Evolutionary conservation across 2,888 invertebrate genomes (phyloP).

Genomic region (Corythucha ciliata): DNA sequence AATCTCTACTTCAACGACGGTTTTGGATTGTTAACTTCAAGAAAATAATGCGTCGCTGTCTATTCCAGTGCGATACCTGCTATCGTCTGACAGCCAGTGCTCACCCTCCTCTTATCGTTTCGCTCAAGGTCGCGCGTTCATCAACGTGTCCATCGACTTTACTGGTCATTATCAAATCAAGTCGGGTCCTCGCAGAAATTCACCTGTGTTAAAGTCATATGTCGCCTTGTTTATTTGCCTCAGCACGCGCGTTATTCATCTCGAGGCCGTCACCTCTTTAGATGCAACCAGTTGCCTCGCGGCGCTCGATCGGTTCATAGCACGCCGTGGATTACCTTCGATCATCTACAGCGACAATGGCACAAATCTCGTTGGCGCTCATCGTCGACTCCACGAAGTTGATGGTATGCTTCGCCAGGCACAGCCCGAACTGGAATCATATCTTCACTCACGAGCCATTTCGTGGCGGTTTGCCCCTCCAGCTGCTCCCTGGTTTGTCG

Average conservation of each 20-base stretch:
- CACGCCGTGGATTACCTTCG: constrained; percentile 35
- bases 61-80: constrained; percentile 22
- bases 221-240: constrained; percentile 38
- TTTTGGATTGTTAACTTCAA: constrained; percentile 23
- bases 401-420: too few species aligned
- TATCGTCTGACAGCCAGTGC: constrained; percentile 2
- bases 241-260: constrained; percentile 37
- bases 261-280: constrained; percentile 38
- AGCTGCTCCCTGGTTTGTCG: too few species aligned
- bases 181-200: not conserved
- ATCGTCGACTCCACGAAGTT: constrained; percentile 24
- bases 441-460: too few species aligned
- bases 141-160: constrained; percentile 31
- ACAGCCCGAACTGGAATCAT: too few species aligned
- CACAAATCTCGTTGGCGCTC: constrained; percentile 38
- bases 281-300: constrained; percentile 38
- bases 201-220: constrained; percentile 28
- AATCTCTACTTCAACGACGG: constrained; percentile 15
- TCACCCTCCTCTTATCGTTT: constrained; percentile 20
- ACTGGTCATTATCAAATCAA: constrained; percentile 29
- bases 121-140: constrained; percentile 25
- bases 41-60: constrained; percentile 3
- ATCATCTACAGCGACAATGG: constrained; percentile 38
- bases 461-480: too few species aligned
- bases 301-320: constrained; percentile 37